Base-by-base conservation (phyloP, 2,888 invertebrate genomes). In the Cheilosia impressa region DNA sequence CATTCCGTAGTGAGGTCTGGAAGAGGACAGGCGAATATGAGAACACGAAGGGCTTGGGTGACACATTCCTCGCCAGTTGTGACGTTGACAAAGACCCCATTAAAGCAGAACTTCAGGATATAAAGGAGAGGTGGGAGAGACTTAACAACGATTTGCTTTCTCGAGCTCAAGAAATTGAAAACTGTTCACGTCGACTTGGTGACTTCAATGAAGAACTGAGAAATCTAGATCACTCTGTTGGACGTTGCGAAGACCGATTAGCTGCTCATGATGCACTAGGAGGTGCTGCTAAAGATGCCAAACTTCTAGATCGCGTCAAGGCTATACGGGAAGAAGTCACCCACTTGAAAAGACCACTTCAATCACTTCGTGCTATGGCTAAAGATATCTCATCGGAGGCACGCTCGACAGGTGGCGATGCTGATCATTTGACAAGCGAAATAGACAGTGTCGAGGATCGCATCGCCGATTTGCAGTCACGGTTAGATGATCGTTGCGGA, bases 11-110 rank as follows among this genome's bases (percentile, higher is more conserved):
- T 89, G 98, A 98, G 89, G 95, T 98, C 0, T 97, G 98, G 96
- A 97, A 98, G 91, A 97, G 94, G 89, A 96, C 97, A 15, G 98
- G 98, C 10, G 98, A 98, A 92, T 98, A 96, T 89, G 98, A 98
- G 90, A 97, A 96, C 91, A 96, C 96, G 88, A 95, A 95, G 90
- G 95, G 96, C 0, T 93, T 97, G 3, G 98, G 98, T 0, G 98
- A 98, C 89, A 95, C 97, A 0, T 97, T 98, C 93, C 94, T 98
- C 65, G 95, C 95, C 0, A 95, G 96, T 58, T 98, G 98, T 88
- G 98, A 98, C 90, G 95, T 96, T 65, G 98, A 98, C 90, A 97
- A 98, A 90, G 98, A 98, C 60, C 95, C 96, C 2, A 96, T 99
- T 1, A 95, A 97, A 90, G 95, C 95, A 50, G 96, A 97, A 90